Evolutionary conservation across 2,888 invertebrate genomes (phyloP).

Genomic region (Archips xylosteana): DNA sequence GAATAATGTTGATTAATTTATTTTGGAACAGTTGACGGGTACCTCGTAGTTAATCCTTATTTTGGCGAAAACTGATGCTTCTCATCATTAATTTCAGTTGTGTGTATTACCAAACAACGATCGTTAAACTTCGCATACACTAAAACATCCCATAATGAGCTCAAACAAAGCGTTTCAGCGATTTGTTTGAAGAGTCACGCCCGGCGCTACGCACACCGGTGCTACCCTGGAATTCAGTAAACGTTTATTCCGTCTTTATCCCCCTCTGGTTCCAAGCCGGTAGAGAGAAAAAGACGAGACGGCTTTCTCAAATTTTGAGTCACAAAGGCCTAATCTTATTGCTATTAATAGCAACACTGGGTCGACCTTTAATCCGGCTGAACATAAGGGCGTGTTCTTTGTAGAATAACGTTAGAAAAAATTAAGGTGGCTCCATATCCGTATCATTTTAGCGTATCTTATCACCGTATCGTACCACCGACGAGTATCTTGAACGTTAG

Average conservation of each 20-base stretch:
- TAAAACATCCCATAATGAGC: background rate
- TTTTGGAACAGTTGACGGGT: no score
- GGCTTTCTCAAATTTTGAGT: background rate
- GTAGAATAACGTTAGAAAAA: background rate
- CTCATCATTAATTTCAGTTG: background rate
- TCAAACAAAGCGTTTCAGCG: background rate
- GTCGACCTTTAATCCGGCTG: conserved; percentile 8
- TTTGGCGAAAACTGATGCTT: background rate
- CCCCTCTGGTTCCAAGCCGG: background rate
- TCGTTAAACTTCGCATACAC: background rate
- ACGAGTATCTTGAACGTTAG: no score
- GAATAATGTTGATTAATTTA: no score
- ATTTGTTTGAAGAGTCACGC: conserved; percentile 10
- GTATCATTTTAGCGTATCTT: no score
- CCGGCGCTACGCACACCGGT: background rate
- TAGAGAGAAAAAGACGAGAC: background rate
- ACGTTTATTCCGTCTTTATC: background rate
- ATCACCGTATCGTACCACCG: no score
- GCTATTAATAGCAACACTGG: background rate
- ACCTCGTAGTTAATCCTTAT: no score
- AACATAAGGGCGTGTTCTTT: background rate
- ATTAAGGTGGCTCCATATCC: background rate
- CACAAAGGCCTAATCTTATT: background rate
- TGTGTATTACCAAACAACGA: background rate
- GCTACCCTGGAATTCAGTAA: background rate